Evolutionary conservation across 2,113 vertebrate species (phyloP).

Genomic region (Xyrauchen texanus): DNA sequence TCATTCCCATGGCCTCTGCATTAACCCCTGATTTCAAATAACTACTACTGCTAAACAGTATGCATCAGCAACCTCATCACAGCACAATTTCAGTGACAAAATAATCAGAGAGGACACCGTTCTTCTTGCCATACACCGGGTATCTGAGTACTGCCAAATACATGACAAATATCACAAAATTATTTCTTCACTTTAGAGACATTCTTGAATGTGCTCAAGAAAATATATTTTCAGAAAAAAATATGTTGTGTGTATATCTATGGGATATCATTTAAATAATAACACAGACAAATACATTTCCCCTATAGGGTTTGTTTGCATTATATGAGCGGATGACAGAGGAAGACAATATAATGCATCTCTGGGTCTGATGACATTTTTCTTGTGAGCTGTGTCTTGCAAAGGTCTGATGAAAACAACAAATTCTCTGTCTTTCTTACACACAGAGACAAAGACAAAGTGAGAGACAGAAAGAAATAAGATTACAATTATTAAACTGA

Average conservation of each 20-base stretch:
- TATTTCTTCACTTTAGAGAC: conserved; percentile 42
- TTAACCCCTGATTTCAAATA: conserved; percentile 65
- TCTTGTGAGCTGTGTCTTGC: conserved; percentile 39
- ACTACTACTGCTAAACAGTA: conserved; percentile 57
- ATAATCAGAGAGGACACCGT: conserved; percentile 41
- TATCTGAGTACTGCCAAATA: conserved; percentile 9
- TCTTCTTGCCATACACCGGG: conserved; percentile 15
- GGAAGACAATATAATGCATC: conserved; percentile 37
- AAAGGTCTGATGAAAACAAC: conserved; percentile 23
- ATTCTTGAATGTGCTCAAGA: conserved; percentile 39
- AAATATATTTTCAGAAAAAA: conserved; percentile 44
- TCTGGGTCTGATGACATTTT: conserved; percentile 50
- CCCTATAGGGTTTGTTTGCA: conserved; percentile 44
- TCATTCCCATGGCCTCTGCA: conserved; percentile 70
- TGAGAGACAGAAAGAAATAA: background rate
- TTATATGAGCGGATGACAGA: conserved; percentile 50
- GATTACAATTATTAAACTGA: background rate
- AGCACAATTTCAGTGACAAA: no score
- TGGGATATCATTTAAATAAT: conserved; percentile 51
- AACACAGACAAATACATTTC: conserved; percentile 60
- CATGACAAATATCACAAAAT: conserved; percentile 66
- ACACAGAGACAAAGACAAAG: conserved; percentile 26
- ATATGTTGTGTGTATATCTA: conserved; percentile 30
- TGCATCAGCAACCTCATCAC: conserved; percentile 33
- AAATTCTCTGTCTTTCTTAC: conserved; percentile 7